Evolutionary conservation across 2,113 vertebrate genomes (phyloP).

Genomic region (Gasterosteus nipponicus): DNA sequence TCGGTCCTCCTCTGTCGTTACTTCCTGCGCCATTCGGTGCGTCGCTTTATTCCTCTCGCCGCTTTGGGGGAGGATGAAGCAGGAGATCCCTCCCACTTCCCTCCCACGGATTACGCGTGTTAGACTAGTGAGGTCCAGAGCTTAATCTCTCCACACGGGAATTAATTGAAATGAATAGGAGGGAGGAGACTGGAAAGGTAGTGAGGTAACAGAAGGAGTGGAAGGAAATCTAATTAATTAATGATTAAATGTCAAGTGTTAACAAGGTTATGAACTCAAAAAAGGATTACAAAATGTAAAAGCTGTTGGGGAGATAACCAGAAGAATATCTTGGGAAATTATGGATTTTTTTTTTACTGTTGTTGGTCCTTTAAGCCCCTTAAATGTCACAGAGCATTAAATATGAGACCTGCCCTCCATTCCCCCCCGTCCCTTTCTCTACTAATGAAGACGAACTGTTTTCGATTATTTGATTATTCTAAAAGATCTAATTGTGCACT

Average conservation of each 20-base stretch:
- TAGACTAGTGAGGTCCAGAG: fast-evolving
- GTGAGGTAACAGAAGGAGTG: not conserved
- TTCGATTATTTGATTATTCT: too few species aligned
- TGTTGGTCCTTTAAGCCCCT: too few species aligned
- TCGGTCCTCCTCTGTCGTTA: constrained; percentile 5
- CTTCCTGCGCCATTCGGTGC: constrained; percentile 44
- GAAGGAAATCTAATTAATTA: not conserved
- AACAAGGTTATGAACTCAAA: not conserved
- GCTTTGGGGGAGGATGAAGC: constrained; percentile 65
- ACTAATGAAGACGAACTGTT: not conserved
- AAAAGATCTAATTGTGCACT: not conserved
- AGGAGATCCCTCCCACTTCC: constrained; percentile 67
- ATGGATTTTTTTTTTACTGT: not conserved
- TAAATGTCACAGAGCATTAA: not conserved
- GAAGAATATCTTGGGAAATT: not conserved
- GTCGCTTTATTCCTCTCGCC: not conserved
- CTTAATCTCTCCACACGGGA: not conserved
- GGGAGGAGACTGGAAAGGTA: too few species aligned
- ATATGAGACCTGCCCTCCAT: not conserved
- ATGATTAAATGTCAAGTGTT: not conserved
- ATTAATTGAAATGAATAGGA: not conserved
- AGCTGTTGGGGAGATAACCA: not conserved
- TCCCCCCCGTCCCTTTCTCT: not conserved
- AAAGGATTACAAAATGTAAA: not conserved
- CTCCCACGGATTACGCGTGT: constrained; percentile 40